Conservation (phyloP, 2,888 invertebrate species). For the Tachina grossa region DNA sequence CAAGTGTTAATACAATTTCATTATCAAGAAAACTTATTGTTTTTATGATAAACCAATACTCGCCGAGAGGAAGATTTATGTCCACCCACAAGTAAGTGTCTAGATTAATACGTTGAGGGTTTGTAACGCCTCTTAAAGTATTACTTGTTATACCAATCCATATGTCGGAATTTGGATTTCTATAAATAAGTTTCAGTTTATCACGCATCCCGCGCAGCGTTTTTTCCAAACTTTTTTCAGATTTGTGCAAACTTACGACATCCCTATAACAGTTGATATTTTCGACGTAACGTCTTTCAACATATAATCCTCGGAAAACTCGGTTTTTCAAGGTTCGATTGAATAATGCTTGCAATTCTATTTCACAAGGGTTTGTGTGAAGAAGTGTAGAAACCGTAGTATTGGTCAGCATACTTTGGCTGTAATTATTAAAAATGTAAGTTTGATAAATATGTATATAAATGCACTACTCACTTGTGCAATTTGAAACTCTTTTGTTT, state of each 20-base stretch:
- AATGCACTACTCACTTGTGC: background rate
- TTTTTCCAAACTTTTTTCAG: constrained; percentile 85
- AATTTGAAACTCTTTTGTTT: background rate
- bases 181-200: constrained; percentile 82
- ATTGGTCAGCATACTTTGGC: constrained; percentile 38
- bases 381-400: background rate
- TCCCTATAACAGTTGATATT: constrained; percentile 84
- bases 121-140: constrained; percentile 72
- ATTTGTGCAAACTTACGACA: constrained; percentile 85
- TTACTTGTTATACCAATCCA: constrained; percentile 83
- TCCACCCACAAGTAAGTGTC: constrained; percentile 86
- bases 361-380: constrained; percentile 76
- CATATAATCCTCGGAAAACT: constrained; percentile 86
- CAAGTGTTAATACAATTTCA: constrained; percentile 85
- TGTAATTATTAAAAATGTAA: background rate
- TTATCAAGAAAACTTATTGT: constrained; percentile 84
- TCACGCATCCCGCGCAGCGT: constrained; percentile 84
- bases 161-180: constrained; percentile 77
- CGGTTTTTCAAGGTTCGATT: constrained; percentile 85
- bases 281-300: constrained; percentile 86
- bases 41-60: constrained; percentile 87
- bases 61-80: constrained; percentile 86
- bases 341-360: constrained; percentile 78
- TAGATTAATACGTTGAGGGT: constrained; percentile 76
- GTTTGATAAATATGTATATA: background rate